Conservation (phyloP, 2,797 vertebrate genomes). For the Aeoliscus strigatus region DNA sequence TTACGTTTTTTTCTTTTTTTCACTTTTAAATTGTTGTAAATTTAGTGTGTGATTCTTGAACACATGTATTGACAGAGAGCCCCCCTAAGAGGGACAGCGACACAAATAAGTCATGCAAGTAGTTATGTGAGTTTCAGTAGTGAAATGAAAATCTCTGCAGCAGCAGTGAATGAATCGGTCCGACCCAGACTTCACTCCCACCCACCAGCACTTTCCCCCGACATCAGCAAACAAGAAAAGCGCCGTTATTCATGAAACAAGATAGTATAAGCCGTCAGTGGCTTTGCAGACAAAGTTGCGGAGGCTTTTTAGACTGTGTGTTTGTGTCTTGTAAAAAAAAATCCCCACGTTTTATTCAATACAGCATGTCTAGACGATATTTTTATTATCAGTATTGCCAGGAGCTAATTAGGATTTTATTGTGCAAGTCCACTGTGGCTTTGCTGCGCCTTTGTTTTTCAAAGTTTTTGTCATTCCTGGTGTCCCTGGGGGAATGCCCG, state of each 20-base stretch:
- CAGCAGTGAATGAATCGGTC: too few species aligned
- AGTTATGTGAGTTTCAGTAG: too few species aligned
- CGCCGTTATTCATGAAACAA: constrained; percentile 73
- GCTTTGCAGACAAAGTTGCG: constrained; percentile 48
- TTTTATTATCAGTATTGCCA: constrained; percentile 75
- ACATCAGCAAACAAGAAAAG: constrained; percentile 69
- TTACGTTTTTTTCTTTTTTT: too few species aligned
- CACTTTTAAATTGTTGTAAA: too few species aligned
- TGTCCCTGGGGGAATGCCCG: constrained; percentile 67
- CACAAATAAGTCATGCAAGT: too few species aligned
- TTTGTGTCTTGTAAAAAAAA: constrained; percentile 69
- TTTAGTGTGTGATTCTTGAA: too few species aligned
- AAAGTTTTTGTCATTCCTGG: constrained; percentile 73
- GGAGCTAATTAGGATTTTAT: constrained; percentile 76
- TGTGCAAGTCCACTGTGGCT: constrained; percentile 63
- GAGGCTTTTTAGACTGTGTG: constrained; percentile 45
- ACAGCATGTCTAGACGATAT: constrained; percentile 74
- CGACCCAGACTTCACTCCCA: constrained; percentile 63
- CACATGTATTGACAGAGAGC: too few species aligned
- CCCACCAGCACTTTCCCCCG: constrained; percentile 63
- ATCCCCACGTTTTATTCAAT: constrained; percentile 65
- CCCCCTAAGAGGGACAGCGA: too few species aligned
- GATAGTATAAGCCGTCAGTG: constrained; percentile 59
- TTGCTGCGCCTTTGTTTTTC: constrained; percentile 68
- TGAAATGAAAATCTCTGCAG: too few species aligned